Conservation (phyloP, 2,888 invertebrate genomes). For the Iphiclides podalirius region DNA sequence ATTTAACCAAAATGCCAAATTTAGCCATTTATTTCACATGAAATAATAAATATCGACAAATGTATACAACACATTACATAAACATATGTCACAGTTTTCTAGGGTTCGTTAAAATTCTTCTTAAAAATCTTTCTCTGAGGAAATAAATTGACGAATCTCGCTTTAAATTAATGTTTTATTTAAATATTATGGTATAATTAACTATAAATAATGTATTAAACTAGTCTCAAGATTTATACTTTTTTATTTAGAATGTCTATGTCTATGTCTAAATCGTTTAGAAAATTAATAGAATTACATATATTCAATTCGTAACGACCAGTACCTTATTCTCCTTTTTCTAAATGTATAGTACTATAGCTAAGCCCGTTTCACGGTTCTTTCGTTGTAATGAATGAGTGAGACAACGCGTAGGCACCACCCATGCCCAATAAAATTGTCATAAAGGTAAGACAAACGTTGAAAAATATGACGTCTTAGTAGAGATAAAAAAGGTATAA, state of each 20-base stretch:
- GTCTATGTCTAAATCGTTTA: neutral
- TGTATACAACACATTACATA: no score
- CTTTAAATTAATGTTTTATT: neutral
- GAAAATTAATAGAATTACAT: neutral
- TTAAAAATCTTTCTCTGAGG: neutral
- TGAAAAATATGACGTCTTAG: conserved; percentile 40
- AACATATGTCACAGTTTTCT: neutral
- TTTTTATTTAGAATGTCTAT: neutral
- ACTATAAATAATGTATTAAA: neutral
- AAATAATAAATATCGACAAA: neutral
- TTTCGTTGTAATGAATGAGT: conserved; percentile 64
- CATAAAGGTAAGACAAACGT: conserved; percentile 62
- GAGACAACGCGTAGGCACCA: conserved; percentile 51
- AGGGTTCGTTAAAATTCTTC: neutral
- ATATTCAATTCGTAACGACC: neutral
- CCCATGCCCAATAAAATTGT: conserved; percentile 67
- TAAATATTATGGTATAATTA: neutral
- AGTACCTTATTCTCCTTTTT: neutral
- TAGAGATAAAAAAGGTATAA: conserved; percentile 42
- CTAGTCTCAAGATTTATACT: neutral
- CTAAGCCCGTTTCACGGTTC: conserved; percentile 37
- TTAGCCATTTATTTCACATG: neutral
- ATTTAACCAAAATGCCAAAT: neutral
- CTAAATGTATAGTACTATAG: conserved; percentile 28
- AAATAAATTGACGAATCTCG: neutral